Conservation (phyloP, 2,797 vertebrate species). For the Sternarchorhynchus goeldii region DNA sequence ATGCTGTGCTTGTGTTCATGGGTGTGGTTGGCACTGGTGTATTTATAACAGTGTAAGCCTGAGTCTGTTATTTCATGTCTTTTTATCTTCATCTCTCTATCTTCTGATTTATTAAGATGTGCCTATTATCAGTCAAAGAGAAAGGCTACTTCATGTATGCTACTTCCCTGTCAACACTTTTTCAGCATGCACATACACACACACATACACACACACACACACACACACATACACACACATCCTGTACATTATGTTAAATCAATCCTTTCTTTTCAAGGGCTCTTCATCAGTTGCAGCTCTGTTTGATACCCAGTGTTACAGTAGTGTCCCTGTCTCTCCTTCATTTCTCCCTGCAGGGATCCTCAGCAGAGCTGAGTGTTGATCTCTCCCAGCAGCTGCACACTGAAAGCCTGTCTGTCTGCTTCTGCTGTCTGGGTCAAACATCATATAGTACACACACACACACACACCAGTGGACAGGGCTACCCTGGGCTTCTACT, state of each 20-base stretch:
- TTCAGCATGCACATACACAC: constrained; percentile 8
- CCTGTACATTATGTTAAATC: constrained; percentile 38
- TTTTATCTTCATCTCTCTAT: too few relatives aligned
- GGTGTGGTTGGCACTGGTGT: background rate
- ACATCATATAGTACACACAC: background rate
- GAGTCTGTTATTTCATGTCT: constrained; percentile 4
- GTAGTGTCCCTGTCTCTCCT: background rate
- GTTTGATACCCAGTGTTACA: constrained; percentile 7
- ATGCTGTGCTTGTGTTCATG: constrained; percentile 28
- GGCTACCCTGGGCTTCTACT: background rate
- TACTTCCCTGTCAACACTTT: constrained; percentile 14
- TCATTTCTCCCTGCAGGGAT: background rate
- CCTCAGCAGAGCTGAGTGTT: background rate
- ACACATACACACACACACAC: constrained; percentile 18
- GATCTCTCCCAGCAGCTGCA: constrained; percentile 2
- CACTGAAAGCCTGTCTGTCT: background rate
- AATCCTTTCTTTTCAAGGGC: constrained; percentile 35
- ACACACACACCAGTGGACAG: constrained; percentile 1
- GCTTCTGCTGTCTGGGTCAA: constrained; percentile 8
- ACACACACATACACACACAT: constrained; percentile 18
- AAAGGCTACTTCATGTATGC: constrained; percentile 34
- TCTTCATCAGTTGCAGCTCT: constrained; percentile 40
- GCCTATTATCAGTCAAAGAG: constrained; percentile 35
- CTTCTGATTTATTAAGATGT: constrained; percentile 10
- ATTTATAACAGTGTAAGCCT: constrained; percentile 13